Conservation (phyloP, 1,140 invertebrate genomes). For the Drosophila littoralis region DNA sequence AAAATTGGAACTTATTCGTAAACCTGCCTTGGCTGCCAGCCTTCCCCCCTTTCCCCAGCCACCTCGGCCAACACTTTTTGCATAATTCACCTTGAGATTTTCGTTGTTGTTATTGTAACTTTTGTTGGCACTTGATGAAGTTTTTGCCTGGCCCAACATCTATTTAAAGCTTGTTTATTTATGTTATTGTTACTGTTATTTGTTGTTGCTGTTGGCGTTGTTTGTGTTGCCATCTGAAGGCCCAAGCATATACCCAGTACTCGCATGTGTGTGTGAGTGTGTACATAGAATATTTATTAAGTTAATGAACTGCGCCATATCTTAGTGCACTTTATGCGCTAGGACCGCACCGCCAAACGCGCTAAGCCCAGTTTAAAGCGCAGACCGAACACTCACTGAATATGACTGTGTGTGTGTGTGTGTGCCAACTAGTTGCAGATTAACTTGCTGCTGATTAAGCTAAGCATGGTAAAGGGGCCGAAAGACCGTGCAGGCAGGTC, state of each 20-base stretch:
- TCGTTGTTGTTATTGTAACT: conserved; percentile 34
- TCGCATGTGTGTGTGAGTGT: conserved; percentile 10
- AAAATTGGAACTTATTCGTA: conserved; percentile 32
- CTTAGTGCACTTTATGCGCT: conserved; percentile 38
- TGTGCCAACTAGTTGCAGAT: conserved; percentile 32
- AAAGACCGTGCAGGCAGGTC: background rate
- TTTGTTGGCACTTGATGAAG: conserved; percentile 68
- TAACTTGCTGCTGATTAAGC: conserved; percentile 13
- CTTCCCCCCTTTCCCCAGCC: too few species aligned
- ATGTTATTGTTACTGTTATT: conserved; percentile 43
- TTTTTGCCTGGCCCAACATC: conserved; percentile 47
- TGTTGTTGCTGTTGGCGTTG: conserved; percentile 22
- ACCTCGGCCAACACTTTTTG: background rate
- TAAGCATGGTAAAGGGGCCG: background rate
- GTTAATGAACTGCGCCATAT: conserved; percentile 49
- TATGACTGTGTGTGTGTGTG: conserved; percentile 1
- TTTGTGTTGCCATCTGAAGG: background rate
- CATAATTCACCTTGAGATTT: conserved; percentile 44
- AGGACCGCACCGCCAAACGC: background rate
- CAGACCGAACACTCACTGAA: background rate
- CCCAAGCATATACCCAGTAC: background rate
- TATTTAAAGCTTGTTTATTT: conserved; percentile 66
- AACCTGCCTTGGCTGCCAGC: background rate
- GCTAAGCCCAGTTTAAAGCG: conserved; percentile 21
- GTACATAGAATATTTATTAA: conserved; percentile 36